Evolutionary conservation across 2,797 vertebrate species (phyloP), one percentile per base, ranked within the genome.

Genomic region (Phalloptychus januarius): DNA sequence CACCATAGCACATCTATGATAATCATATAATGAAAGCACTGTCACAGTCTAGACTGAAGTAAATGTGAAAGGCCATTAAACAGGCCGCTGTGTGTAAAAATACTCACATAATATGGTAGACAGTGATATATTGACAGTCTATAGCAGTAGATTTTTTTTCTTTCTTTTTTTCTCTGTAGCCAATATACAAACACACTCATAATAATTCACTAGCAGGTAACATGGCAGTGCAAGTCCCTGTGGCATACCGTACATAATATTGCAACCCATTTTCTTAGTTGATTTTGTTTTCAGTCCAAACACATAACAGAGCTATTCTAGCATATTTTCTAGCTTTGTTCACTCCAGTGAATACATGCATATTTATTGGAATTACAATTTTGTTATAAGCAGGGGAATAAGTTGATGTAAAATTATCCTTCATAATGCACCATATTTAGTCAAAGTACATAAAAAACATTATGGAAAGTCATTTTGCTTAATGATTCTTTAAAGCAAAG

Each of bases 61-160:
- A 75, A 78, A 73, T 79, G 40, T 83, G 75, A 75, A 74, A 48
- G 74, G n/a, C 38, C 74, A 77, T 86, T 71, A 81, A 82, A 84
- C 79, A 76, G 72, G 77, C 50, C 12, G 7, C 28, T 56, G 71
- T 80, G 52, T 79, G 56, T 74, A 78, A 85, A 74, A 79, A 72
- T 44, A 79, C 71, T 76, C 74, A 76, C 85, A 80, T 77, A 50
- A 58, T 28, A 61, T 33, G 20, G 54, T 50, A 82, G 78, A 88
- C 80, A 84, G 54, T 87, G 81, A 91, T 84, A 56, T 88, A 91
- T 87, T 78, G 90, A 91, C 77, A 75, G 77, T 86, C 70, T 86
- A 79, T 72, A 74, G 79, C 71, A 36, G 77, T 86, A 73, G 11
- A 48, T 7, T 63, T 73, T 50, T 75, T 82, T 31, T 50, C 50